These are phyloP conservation scores for Acrocephalus arundinaceus DNA, from an alignment of 2,113 vertebrate species.

Conservation along the genomic window DNA sequence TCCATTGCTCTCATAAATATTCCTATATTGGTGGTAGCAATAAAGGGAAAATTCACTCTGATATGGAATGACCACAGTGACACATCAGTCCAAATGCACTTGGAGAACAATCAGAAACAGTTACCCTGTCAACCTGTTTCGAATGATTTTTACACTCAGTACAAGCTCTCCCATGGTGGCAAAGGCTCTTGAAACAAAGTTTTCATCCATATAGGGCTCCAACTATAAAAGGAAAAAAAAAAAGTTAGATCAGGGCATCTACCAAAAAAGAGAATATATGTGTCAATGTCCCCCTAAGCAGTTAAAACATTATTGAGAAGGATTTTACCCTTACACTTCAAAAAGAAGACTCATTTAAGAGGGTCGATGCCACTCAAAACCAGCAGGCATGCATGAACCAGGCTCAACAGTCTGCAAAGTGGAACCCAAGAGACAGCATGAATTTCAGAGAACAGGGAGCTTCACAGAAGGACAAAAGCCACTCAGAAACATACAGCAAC, in stretches of 20 bases:
- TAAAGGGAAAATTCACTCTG: background rate
- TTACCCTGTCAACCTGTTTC: conserved; percentile 93
- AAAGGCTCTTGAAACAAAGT: conserved; percentile 90
- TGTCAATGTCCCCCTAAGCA: conserved; percentile 55
- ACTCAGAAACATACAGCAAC: conserved; percentile 59
- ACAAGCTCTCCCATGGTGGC: conserved; percentile 91
- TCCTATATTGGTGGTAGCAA: background rate
- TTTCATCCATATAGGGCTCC: conserved; percentile 94
- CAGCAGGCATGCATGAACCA: conserved; percentile 71
- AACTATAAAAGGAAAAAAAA: conserved; percentile 72
- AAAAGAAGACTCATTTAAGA: conserved; percentile 70
- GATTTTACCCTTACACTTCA: conserved; percentile 69
- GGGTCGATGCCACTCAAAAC: conserved; percentile 68
- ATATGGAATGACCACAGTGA: background rate
- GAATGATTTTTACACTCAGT: conserved; percentile 89
- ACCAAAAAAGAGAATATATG: conserved; percentile 51
- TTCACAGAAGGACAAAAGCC: conserved; percentile 68
- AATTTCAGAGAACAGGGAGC: conserved; percentile 67
- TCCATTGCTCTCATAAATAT: background rate
- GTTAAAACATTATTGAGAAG: conserved; percentile 70
- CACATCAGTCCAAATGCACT: background rate
- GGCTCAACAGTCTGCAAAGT: conserved; percentile 71
- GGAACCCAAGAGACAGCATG: conserved; percentile 67
- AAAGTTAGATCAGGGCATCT: background rate
- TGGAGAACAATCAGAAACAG: conserved; percentile 45